Evolutionary conservation across 2,888 invertebrate genomes (phyloP).

Genomic region (Eudemis profundana): DNA sequence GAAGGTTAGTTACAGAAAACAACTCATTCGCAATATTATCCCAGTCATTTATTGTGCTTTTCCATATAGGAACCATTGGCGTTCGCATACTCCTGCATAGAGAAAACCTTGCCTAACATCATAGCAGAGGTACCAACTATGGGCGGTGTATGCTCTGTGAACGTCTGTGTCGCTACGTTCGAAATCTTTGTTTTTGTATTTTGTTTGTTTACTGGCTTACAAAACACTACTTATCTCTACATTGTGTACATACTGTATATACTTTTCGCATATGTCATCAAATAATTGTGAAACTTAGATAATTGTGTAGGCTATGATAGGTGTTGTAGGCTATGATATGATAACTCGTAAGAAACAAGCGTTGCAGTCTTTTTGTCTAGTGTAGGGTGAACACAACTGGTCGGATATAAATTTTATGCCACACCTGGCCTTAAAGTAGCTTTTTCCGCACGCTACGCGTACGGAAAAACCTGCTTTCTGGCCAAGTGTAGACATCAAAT

Average conservation of each 20-base stretch:
- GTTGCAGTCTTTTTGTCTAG: too few relatives aligned
- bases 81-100: slow-evolving; percentile 89
- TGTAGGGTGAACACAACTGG: too few relatives aligned
- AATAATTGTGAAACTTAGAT: too few relatives aligned
- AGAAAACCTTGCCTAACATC: slow-evolving; percentile 87
- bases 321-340: too few relatives aligned
- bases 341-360: too few relatives aligned
- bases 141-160: slow-evolving; percentile 53
- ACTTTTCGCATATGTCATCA: too few relatives aligned
- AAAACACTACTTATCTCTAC: not conserved
- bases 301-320: too few relatives aligned
- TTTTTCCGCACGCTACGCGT: too few relatives aligned
- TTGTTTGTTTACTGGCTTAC: slow-evolving; percentile 21
- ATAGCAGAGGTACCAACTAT: slow-evolving; percentile 85
- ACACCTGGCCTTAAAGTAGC: too few relatives aligned
- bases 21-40: slow-evolving; percentile 33
- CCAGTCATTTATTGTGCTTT: slow-evolving; percentile 52
- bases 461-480: too few relatives aligned
- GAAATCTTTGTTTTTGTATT: slow-evolving; percentile 20
- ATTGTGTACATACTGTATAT: not conserved
- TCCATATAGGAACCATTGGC: slow-evolving; percentile 80
- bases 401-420: too few relatives aligned
- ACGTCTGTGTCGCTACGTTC: slow-evolving; percentile 28
- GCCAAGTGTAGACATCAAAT: too few relatives aligned
- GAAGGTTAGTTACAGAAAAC: slow-evolving; percentile 16